Evolutionary conservation across 2,888 invertebrate species (phyloP).

Genomic region (Aphrophora alni): DNA sequence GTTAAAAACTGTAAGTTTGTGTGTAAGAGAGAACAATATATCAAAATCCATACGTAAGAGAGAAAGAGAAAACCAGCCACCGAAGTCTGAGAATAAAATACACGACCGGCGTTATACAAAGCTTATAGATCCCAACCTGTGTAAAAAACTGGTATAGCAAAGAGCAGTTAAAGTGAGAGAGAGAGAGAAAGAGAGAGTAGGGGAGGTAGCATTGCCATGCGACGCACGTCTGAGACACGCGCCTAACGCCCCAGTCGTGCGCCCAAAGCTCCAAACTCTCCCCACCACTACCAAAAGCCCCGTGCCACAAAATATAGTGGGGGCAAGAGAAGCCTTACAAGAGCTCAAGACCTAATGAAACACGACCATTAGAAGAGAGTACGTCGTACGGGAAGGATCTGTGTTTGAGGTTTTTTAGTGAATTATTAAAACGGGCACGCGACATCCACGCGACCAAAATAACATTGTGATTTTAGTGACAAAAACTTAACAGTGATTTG

Average conservation of each 20-base stretch:
- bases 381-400: constrained; percentile 12
- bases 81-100: constrained; percentile 33
- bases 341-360: constrained; percentile 61
- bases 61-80: constrained; percentile 21
- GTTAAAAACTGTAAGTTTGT: neutral
- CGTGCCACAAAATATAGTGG: constrained; percentile 54
- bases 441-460: neutral
- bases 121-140: constrained; percentile 27
- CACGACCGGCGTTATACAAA: constrained; percentile 38
- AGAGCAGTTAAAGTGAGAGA: neutral
- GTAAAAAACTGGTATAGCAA: constrained; percentile 32
- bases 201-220: constrained; percentile 42
- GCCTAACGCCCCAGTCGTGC: constrained; percentile 38
- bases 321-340: constrained; percentile 63
- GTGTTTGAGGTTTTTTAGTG: neutral
- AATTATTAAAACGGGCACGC: neutral
- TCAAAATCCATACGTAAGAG: constrained; percentile 8
- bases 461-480: neutral
- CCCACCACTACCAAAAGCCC: constrained; percentile 59
- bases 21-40: neutral
- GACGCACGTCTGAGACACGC: constrained; percentile 50
- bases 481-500: neutral
- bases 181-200: neutral
- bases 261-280: constrained; percentile 53
- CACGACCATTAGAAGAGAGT: constrained; percentile 45